phyloP scores from a whole-genome alignment of 2,113 vertebrate species.

The Suricata suricatta region DNA sequence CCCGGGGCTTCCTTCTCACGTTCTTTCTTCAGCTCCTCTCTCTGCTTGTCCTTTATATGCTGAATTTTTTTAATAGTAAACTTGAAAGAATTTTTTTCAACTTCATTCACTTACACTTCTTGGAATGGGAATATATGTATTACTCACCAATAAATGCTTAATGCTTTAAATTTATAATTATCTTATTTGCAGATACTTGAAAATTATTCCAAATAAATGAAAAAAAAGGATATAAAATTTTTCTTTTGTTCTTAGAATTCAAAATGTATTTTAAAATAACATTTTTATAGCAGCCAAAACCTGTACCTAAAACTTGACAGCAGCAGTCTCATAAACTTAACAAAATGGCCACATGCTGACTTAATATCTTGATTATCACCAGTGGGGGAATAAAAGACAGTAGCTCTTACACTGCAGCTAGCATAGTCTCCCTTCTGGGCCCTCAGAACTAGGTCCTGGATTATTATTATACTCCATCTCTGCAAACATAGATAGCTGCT shows the following conservation, averaged over 20 bases:
- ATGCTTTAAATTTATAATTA: constrained; percentile 62
- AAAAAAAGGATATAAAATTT: constrained; percentile 27
- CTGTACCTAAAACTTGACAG: constrained; percentile 39
- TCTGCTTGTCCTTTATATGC: not conserved
- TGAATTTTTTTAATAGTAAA: constrained; percentile 32
- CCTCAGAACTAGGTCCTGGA: not conserved
- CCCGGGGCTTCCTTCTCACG: not conserved
- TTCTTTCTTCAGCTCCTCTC: not conserved
- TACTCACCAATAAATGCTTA: constrained; percentile 57
- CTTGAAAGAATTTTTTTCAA: constrained; percentile 65
- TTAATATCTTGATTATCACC: constrained; percentile 21
- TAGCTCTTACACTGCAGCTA: not conserved
- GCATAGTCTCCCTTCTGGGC: not conserved
- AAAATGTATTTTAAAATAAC: constrained; percentile 70
- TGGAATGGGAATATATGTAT: constrained; percentile 58
- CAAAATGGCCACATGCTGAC: constrained; percentile 9
- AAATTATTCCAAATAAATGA: constrained; percentile 46
- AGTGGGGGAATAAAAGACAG: not conserved
- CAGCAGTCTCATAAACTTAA: not conserved
- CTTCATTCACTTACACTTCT: constrained; percentile 39
- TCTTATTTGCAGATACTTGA: constrained; percentile 30
- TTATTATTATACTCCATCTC: not conserved
- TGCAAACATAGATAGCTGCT: not conserved
- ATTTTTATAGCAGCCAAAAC: constrained; percentile 62
- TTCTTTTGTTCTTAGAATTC: constrained; percentile 61